phyloP scores from a whole-genome alignment of 2,113 vertebrate genomes.

The Terrapene triunguis region DNA sequence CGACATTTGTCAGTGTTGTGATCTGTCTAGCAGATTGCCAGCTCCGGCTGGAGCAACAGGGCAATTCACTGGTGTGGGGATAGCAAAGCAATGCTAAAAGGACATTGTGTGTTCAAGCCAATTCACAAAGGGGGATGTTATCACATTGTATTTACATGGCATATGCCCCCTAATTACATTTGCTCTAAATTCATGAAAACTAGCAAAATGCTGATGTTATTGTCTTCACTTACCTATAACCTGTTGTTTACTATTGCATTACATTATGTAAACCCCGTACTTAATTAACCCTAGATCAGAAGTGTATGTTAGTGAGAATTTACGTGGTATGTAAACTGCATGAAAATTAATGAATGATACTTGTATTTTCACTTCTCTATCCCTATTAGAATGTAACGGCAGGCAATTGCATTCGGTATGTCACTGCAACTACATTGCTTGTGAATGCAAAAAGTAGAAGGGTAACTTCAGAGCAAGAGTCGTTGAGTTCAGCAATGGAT shows the following conservation, averaged over 20 bases:
- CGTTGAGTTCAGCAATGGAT: neutral
- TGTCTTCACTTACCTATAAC: no score
- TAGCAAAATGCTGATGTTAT: neutral
- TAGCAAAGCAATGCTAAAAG: neutral
- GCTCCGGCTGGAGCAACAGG: neutral
- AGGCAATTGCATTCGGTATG: neutral
- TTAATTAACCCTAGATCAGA: neutral
- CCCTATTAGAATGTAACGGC: neutral
- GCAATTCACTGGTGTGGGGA: neutral
- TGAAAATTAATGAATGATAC: neutral
- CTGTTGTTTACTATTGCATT: neutral
- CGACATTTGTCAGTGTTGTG: neutral
- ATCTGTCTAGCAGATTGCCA: neutral
- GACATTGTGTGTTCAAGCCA: neutral
- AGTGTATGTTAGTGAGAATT: no score
- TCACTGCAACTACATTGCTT: neutral
- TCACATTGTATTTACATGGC: neutral
- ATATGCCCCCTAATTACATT: neutral
- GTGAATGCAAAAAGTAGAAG: neutral
- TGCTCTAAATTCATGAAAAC: neutral
- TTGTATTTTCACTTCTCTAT: neutral
- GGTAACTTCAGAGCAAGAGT: neutral
- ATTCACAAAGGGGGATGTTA: neutral
- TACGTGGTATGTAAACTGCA: neutral
- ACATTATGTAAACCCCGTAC: neutral